Base-by-base conservation (phyloP, 1,140 invertebrate species). In the Pseudomyrmex sp. region DNA sequence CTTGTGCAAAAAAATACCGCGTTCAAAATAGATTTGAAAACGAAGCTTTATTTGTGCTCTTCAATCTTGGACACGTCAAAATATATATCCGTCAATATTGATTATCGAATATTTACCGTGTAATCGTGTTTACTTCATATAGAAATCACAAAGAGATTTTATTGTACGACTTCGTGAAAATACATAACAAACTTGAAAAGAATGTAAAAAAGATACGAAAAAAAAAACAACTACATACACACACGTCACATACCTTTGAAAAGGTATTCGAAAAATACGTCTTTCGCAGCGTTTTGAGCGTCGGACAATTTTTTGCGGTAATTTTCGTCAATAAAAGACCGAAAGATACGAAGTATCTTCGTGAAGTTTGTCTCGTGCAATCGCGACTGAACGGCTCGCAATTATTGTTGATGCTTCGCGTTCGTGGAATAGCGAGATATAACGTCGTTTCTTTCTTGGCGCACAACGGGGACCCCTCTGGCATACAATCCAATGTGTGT, bases 361-460 rank as follows among this genome's bases (percentile, higher is more conserved):
- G 15, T 5, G 20, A 48, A 75, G 12, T 23, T 75, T 35, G 23
- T n/a, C 3, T n/a, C 35, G 35, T 9, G 44, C 23, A 48, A 63
- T 75, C 26, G 46, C 10, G 48, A 63, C 58, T 20, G 59, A 63
- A 74, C 44, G 35, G 20, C 56, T n/a, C 35, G 62, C 20, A 44
- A 15, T 48, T 20, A 46, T 20, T 44, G 35, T 48, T 12, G 44
- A 26, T 74, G 46, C 44, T 62, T n/a, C 72, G 44, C 56, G 10
- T 62, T 75, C 46, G 46, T 46, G 44, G 46, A 62, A 48, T 73
- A 70, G 65, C 54, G 68, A 59, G 52, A 48, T 73, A 69, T 69
- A 48, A 9, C 23, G 68, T 70, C 68, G 68, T 82, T 72, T 73
- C 77, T 82, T 73, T 82, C 79, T 63, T 59, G 70, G n/a, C 20